Evolutionary conservation across 2,797 vertebrate species (phyloP), one percentile per base, ranked within the genome.

Genomic region (Vireo griseus): DNA sequence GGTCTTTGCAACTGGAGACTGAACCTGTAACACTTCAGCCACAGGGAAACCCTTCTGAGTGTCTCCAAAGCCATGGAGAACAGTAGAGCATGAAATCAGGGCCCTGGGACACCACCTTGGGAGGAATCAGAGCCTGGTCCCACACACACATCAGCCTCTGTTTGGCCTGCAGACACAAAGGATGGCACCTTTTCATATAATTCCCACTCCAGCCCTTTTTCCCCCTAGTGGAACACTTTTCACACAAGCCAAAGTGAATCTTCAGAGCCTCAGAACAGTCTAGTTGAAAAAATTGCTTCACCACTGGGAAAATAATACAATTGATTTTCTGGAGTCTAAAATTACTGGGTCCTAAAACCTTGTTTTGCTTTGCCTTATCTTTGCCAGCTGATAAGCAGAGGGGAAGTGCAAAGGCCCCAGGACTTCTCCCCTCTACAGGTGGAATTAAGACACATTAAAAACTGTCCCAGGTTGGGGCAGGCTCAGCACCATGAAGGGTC

Each of bases 151-250:
- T 1, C 76, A 45, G 45, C 12, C 24, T 66, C 48, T 54, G 28
- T 13, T 44, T 25, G 16, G 78, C 63, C 58, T 16, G 2, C 66
- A 47, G 54, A 7, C 17, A 21, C 45, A 16, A 42, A 10, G 40
- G 33, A 13, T 0, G 1, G 28, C 44, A 74, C 3, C 19, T 28
- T 50, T 45, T 16, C 3, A 0, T 3, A 6, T 5, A 1, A 9
- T 29, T 77, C 52, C 54, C 12, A 51, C 10, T n/a, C 39, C 58
- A 84, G 24, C 13, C 58, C 33, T 9, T 77, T 61, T 11, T 16
- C 21, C 16, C 21, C 17, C 22, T 42, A 10, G 2, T 33, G 52
- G 20, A 71, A 6, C 52, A 63, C 57, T 54, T 83, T 76, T 35
- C 29, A 17, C 2, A 14, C 13, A 44, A 59, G 16, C 20, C 63